Evolutionary conservation across 2,113 vertebrate genomes (phyloP), one percentile per base, ranked within the genome.

Genomic region (Centrocercus urophasianus): DNA sequence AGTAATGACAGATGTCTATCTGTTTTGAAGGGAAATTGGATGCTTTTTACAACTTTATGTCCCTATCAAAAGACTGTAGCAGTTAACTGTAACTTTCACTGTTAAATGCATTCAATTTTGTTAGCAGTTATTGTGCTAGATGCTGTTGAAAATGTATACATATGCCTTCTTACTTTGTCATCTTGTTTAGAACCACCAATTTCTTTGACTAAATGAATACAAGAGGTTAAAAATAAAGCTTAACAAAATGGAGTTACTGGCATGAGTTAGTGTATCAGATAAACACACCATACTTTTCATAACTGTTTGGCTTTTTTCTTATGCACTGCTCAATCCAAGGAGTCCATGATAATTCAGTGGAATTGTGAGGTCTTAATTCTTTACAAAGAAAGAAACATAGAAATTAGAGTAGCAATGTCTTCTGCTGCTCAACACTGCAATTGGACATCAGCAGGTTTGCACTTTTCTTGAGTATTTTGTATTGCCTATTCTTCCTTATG

Each of bases 201-300:
- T 86, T 24, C 38, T 88, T 88, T 81, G 57, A 89, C 84, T 77
- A 87, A 96, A 27, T 69, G 61, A 96, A 95, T 88, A 76, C 32
- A 64, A 17, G 13, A 43, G 38, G 25, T 43, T 79, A 95, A 82
- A 61, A 82, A 71, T 84, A 91, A 92, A 96, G 73, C 83, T 59
- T 67, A 75, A 59, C 24, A 57, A 40, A 34, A 17, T 50, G 59
- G 27, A 66, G 34, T 50, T 43, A 72, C 20, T 38, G 28, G 11
- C 10, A 11, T 34, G 34, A 45, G 36, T 67, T 79, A 64, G 27
- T 43, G n/a, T 94, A 71, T 93, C 59, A 82, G 81, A 83, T 96
- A 93, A 96, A 96, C 85, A 63, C 22, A 43, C 10, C 48, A 15
- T 80, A 4, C 4, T 73, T 90, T 54, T 73, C 30, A 6, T 38